Base-by-base conservation (phyloP, 1,140 invertebrate genomes). In the Paralvinella palmiformis region DNA sequence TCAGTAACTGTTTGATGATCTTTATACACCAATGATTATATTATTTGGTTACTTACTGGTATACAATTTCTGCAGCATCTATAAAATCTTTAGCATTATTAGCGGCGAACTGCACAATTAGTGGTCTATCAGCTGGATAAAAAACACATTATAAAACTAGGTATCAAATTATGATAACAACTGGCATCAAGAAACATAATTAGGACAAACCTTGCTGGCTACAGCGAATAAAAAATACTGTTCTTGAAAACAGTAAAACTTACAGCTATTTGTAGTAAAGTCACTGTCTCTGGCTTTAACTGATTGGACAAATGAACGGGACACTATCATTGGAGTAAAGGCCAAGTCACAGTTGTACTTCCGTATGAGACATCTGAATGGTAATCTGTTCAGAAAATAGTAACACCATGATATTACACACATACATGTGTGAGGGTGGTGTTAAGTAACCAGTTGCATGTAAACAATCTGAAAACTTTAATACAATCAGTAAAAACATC, bases 291-390 rank as follows among this genome's bases (percentile, higher is more conserved):
- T 85, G 29, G 93, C 94, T 83, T 93, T 90, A 32, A 85, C 78
- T 66, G 94, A 96, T 74, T 88, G 85, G 50, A 92, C 85, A 83
- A 98, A 97, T 3, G 91, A 94, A 79, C 96, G 89, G 0, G 94
- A 91, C 61, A 97, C 75, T 67, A 98, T 96, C 95, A 98, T 98
- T 24, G 95, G 94, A 0, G 94, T 95, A 73, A 91, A 98, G 59
- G 90, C 88, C 58, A 98, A 78, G 78, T 98, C 91, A 72, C 91
- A 92, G 59, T 87, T 86, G 79, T 96, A 95, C 73, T 86, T 85
- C 76, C 87, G 83, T 1, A 95, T 90, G 17, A 96, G 79, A 55
- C 83, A 85, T 72, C 94, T 83, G 76, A 96, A 96, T 71, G 91
- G 88, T 36, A 95, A 82, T 80, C 89, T 91, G 71, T 57, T n/a